A percentile compares a stretch with the other conserved stretches of the same genome.
These are phyloP conservation scores for Lepus townsendii DNA, from an alignment of 2,797 vertebrate species.

Conservation along the genomic window DNA sequence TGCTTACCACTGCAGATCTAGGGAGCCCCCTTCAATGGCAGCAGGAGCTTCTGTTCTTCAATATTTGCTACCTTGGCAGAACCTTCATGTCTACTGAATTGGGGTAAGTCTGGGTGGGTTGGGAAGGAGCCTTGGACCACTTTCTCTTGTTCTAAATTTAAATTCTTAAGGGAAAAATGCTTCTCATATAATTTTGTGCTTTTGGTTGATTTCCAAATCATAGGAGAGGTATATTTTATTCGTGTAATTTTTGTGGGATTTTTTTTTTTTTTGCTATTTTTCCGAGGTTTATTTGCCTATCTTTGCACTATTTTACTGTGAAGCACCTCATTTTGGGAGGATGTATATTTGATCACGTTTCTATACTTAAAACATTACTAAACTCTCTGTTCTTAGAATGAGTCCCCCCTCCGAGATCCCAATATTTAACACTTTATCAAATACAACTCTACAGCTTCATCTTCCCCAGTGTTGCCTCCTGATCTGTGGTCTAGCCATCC, in stretches of 20 bases:
- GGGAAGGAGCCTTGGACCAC: neutral
- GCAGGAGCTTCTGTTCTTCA: neutral
- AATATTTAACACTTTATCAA: neutral
- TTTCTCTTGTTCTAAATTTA: neutral
- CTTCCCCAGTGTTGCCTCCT: neutral
- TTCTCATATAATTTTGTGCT: no score
- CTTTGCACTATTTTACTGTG: no score
- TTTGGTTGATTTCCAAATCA: neutral
- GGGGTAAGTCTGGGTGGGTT: no score
- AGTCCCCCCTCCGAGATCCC: neutral
- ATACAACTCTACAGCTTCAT: neutral
- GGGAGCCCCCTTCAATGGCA: neutral
- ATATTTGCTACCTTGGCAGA: neutral
- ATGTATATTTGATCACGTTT: neutral
- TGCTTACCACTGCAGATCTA: neutral
- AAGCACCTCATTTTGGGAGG: no score
- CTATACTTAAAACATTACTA: neutral
- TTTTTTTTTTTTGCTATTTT: neutral
- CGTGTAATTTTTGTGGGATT: neutral
- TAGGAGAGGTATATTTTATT: neutral
- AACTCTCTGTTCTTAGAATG: neutral
- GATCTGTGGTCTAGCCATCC: neutral
- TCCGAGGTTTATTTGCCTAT: neutral
- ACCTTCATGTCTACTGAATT: neutral
- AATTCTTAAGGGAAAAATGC: no score